phyloP scores from a whole-genome alignment of 2,797 vertebrate species.

The Bucorvus abyssinicus region DNA sequence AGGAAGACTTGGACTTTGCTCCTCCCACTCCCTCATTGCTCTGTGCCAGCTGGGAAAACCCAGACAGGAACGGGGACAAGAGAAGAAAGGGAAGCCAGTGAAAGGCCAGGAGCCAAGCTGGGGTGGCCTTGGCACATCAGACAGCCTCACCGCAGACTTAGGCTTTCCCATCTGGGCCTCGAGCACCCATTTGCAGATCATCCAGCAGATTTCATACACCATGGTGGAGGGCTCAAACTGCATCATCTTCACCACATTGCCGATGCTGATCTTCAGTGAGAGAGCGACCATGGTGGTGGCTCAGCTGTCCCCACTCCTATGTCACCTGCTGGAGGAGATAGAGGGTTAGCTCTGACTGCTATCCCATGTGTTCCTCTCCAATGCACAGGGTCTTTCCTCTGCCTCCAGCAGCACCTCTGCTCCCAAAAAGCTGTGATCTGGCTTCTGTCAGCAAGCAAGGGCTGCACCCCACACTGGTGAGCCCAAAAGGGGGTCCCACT shows the following conservation, averaged over 20 bases:
- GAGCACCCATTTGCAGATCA: conserved; percentile 93
- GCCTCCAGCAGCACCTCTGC: not conserved
- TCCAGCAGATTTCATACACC: conserved; percentile 94
- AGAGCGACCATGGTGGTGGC: conserved; percentile 93
- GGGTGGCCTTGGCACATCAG: accelerated
- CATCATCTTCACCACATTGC: conserved; percentile 98
- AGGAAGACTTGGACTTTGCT: not conserved
- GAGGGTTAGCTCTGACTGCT: too few relatives aligned
- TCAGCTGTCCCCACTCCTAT: conserved; percentile 56
- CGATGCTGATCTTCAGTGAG: conserved; percentile 96
- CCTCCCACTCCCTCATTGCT: accelerated
- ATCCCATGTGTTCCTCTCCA: too few relatives aligned
- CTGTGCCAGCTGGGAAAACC: not conserved
- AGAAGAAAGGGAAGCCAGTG: not conserved
- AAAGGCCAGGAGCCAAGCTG: not conserved
- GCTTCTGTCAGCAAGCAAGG: not conserved
- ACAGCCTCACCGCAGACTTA: conserved; percentile 73
- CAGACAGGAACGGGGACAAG: accelerated
- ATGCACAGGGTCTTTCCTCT: not conserved
- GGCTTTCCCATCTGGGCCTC: conserved; percentile 93
- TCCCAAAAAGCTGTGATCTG: accelerated
- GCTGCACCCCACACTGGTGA: accelerated
- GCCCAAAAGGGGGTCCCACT: not conserved
- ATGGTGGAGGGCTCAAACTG: conserved; percentile 98
- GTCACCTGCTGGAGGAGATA: conserved; percentile 48